Base-by-base conservation (phyloP, 2,888 invertebrate genomes). In the Anticlea derivata region DNA sequence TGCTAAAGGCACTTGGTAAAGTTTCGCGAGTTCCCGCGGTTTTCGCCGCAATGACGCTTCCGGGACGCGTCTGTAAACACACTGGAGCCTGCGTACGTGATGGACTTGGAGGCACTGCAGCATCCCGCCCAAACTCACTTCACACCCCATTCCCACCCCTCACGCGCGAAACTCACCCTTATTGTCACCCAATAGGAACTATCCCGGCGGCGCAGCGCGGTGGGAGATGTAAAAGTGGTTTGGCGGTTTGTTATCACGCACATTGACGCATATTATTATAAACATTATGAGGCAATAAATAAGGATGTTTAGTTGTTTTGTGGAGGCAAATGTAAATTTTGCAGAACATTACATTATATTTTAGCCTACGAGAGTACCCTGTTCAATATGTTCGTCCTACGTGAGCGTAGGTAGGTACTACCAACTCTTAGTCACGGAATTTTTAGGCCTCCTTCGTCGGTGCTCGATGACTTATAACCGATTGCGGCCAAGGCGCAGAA, bases 51-150 rank as follows among this genome's bases (percentile, higher is more conserved):
- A 4, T 10, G 2, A 10, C n/a, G 26, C 26, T 23, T 1, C 7
- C 26, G 26, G 1, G 23, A 23, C 23, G 23, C 23, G 26, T n/a
- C 26, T 8, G 26, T 26, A 7, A 26, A 26, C 26, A 26, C n/a
- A 8, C 26, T 26, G 26, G n/a, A n/a, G 66, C 52, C 55, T 51
- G 49, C 37, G 49, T 55, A 17, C 4, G 58, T 54, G 7, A n/a
- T 20, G n/a, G n/a, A n/a, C n/a, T n/a, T n/a, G n/a, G n/a, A n/a
- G n/a, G 30, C 48, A 61, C 58, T 61, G 63, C 69, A 69, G 68
- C 66, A 66, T 70, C 68, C 69, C 65, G 5, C 0, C 27, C 2
- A 10, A 8, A 0, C 7, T 17, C 3, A 27, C 27, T 4, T 26
- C 5, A 4, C 27, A 27, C 10, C 27, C 27, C 27, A 10, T 10